Percentiles rank a stretch among this genome's conserved stretches.
These are phyloP conservation scores for Psittacara wagleri DNA, from an alignment of 2,113 vertebrate species.

Conservation along the genomic window DNA sequence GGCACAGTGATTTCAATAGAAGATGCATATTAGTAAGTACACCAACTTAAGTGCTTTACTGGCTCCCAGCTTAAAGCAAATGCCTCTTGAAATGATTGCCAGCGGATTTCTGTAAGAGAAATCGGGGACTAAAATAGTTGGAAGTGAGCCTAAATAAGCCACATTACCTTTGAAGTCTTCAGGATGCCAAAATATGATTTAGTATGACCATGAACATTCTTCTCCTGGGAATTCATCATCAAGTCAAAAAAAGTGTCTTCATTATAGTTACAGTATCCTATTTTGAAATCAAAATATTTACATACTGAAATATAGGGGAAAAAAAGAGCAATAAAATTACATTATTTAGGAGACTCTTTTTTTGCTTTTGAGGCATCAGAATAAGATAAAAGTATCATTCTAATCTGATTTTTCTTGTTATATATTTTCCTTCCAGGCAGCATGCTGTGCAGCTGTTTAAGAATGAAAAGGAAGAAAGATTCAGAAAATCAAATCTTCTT, in stretches of 20 bases:
- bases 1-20: neutral
- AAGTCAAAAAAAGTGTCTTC: neutral
- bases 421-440: neutral
- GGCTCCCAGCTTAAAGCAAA: slow-evolving; percentile 17
- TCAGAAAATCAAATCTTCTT: neutral
- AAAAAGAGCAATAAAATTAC: neutral
- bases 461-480: neutral
- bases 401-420: neutral
- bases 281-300: neutral
- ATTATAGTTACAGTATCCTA: neutral
- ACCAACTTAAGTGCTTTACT: slow-evolving; percentile 37
- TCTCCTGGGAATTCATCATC: neutral
- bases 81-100: neutral
- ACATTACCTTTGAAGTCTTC: neutral
- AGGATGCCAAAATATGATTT: neutral
- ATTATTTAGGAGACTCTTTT: neutral
- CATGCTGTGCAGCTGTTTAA: neutral
- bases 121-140: neutral
- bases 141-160: neutral
- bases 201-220: neutral
- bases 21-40: slow-evolving; percentile 1
- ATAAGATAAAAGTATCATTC: neutral
- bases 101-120: neutral
- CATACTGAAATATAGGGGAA: neutral
- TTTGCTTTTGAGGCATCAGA: neutral